These are phyloP conservation scores for Epinephelus moara DNA, from an alignment of 2,113 vertebrate species.

Conservation along the genomic window DNA sequence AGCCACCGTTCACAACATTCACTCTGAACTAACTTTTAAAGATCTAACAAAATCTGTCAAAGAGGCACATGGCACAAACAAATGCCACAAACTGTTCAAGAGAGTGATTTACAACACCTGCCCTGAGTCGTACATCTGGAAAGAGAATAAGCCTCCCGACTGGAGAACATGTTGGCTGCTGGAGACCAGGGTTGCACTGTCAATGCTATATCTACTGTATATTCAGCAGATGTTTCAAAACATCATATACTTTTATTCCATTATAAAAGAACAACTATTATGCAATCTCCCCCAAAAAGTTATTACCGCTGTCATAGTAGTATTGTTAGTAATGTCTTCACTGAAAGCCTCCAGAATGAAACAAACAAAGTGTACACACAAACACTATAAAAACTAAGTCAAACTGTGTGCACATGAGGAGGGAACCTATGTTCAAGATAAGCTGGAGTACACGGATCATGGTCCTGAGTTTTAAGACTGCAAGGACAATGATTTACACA, in stretches of 20 bases:
- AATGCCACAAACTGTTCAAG: slow-evolving; percentile 26
- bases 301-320: no score
- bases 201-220: background rate
- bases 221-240: background rate
- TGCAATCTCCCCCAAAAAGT: background rate
- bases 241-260: background rate
- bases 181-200: background rate
- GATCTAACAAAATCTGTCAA: slow-evolving; percentile 13
- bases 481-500: no score
- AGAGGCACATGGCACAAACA: slow-evolving; percentile 28
- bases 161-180: background rate
- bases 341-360: no score
- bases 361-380: no score
- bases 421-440: background rate
- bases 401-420: background rate
- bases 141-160: slow-evolving; percentile 14
- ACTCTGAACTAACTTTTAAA: slow-evolving; percentile 10
- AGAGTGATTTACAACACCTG: slow-evolving; percentile 25
- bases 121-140: slow-evolving; percentile 23
- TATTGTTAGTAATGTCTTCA: no score
- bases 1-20: slow-evolving; percentile 11
- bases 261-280: background rate
- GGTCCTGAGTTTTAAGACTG: background rate
- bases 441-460: background rate
- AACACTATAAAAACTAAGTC: no score